phyloP scores from a whole-genome alignment of 2,113 vertebrate species.

The human region GRCh38 chr2:223776001-223776500 shows the following conservation, averaged over 20 bases:
- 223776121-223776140: neutral
- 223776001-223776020: conserved; percentile 92
- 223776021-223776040: conserved; percentile 42
- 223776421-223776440: neutral
- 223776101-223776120: neutral
- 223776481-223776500: neutral
- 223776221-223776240: neutral
- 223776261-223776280: neutral
- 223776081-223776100: neutral
- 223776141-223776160: neutral
- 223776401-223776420: neutral
- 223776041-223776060: neutral
- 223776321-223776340: neutral
- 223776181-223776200: neutral
- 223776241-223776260: neutral
- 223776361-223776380: fast-evolving
- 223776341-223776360: neutral
- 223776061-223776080: neutral
- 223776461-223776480: neutral
- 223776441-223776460: neutral
- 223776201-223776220: neutral
- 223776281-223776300: neutral
- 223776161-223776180: neutral
- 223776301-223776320: neutral
- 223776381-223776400: neutral